Conservation (phyloP, 2,888 invertebrate species). For the Cephus pulcher region DNA sequence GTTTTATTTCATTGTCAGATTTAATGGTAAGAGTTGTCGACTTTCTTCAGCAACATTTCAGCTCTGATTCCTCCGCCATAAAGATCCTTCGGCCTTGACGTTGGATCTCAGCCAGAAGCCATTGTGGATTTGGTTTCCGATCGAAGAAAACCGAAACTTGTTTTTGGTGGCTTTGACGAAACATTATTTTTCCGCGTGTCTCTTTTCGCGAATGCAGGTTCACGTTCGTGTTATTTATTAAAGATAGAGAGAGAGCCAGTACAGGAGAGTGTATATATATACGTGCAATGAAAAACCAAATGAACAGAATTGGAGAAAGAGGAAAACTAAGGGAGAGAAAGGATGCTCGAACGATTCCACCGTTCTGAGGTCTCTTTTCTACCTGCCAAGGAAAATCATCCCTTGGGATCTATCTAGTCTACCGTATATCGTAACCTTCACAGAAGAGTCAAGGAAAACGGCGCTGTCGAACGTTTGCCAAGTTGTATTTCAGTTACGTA, state of each 20-base stretch:
- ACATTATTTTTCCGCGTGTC: neutral
- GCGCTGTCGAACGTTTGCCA: neutral
- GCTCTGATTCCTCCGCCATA: conserved; percentile 24
- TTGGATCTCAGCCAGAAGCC: conserved; percentile 35
- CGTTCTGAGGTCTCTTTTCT: neutral
- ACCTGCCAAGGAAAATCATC: conserved; percentile 5
- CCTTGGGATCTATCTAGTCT: neutral
- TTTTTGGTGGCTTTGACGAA: neutral
- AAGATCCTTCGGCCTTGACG: conserved; percentile 22
- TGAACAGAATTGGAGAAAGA: neutral
- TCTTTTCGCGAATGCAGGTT: neutral
- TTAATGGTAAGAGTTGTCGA: conserved; percentile 15
- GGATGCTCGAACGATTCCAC: neutral
- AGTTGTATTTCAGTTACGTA: neutral
- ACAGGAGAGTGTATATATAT: too few relatives aligned
- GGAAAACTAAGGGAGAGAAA: neutral
- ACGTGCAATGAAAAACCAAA: neutral
- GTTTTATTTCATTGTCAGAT: conserved; percentile 18
- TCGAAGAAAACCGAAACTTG: neutral
- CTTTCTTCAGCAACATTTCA: conserved; percentile 15
- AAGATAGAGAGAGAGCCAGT: neutral
- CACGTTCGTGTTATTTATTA: neutral
- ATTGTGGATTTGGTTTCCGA: neutral
- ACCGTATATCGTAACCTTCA: neutral
- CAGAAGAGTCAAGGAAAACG: neutral